Evolutionary conservation across 2,797 vertebrate genomes (phyloP), one percentile per base, ranked within the genome.

Genomic region (Loris lydekkerianus): DNA sequence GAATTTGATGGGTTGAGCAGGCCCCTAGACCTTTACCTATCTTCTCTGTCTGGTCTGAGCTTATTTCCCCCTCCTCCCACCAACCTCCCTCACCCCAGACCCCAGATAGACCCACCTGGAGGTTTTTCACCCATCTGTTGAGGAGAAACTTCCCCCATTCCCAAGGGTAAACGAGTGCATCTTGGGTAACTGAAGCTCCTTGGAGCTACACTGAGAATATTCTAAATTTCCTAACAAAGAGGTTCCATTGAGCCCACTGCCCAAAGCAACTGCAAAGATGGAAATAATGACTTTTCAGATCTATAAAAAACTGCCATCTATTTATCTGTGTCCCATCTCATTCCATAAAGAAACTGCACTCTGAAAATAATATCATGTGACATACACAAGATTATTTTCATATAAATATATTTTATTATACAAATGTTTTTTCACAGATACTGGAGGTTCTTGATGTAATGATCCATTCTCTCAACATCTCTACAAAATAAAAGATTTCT

Each of bases 181-280:
- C 95, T 46, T 40, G 43, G 43, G 84, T 73, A 88, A 85, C 20
- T 29, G 29, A 60, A 75, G 63, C 29, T 84, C 65, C 10, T 61
- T 84, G 65, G 37, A 93, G 34, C 25, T 21, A 70, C 40, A 8
- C 11, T 53, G 58, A 49, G 46, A 89, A 61, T 34, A 60, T 87
- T 93, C 83, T 63, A 83, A 83, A 43, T 31, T n/a, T 53, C 29
- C 49, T 40, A 34, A 61, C 69, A 82, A 53, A 91, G 73, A 49
- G 43, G 31, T 56, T 60, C 34, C 46, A 34, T 3, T 69, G 40
- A 31, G 65, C 23, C 31, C 73, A 53, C 58, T 75, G 20, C 86
- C 93, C 70, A 91, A 91, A 94, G 25, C n/a, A 84, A 69, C 29
- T 18, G 25, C 46, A 63, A 92, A 82, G 37, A 46, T 53, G 61